Conservation (phyloP, 2,888 invertebrate species). For the Parnassius apollo region DNA sequence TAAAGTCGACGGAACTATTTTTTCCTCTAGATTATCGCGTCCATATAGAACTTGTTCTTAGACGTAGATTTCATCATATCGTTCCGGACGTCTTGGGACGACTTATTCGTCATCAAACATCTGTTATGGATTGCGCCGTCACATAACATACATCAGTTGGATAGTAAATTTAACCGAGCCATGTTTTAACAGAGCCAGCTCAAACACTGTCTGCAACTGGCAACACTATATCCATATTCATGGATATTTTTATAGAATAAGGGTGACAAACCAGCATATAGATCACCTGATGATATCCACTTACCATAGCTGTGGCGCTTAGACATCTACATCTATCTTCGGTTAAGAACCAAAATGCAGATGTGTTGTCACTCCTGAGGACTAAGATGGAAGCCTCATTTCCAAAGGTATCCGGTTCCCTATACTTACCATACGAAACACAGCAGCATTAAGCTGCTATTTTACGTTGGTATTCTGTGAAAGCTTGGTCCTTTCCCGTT, state of each 20-base stretch:
- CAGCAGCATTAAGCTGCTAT: too few relatives aligned
- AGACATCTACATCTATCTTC: neutral
- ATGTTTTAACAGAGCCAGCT: slow-evolving; percentile 4
- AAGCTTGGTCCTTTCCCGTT: too few relatives aligned
- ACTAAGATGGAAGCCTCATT: too few relatives aligned
- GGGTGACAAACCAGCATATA: too few relatives aligned
- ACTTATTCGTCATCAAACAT: slow-evolving; percentile 48
- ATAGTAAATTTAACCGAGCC: slow-evolving; percentile 14
- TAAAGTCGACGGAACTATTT: slow-evolving; percentile 54
- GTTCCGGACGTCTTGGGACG: slow-evolving; percentile 41
- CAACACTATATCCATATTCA: too few relatives aligned
- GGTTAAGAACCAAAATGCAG: too few relatives aligned
- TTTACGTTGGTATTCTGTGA: too few relatives aligned
- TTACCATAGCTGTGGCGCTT: neutral
- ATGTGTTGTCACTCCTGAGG: too few relatives aligned
- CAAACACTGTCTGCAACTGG: neutral
- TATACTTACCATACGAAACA: too few relatives aligned
- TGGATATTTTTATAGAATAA: too few relatives aligned
- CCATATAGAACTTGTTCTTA: slow-evolving; percentile 46
- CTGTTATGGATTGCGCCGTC: slow-evolving; percentile 20
- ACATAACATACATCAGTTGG: slow-evolving; percentile 4
- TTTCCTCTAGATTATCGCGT: slow-evolving; percentile 52
- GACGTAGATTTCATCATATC: slow-evolving; percentile 56
- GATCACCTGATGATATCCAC: too few relatives aligned
- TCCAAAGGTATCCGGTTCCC: too few relatives aligned